These are phyloP conservation scores for Jordanella pulchra DNA, from an alignment of 2,797 vertebrate species.

Conservation along the genomic window DNA sequence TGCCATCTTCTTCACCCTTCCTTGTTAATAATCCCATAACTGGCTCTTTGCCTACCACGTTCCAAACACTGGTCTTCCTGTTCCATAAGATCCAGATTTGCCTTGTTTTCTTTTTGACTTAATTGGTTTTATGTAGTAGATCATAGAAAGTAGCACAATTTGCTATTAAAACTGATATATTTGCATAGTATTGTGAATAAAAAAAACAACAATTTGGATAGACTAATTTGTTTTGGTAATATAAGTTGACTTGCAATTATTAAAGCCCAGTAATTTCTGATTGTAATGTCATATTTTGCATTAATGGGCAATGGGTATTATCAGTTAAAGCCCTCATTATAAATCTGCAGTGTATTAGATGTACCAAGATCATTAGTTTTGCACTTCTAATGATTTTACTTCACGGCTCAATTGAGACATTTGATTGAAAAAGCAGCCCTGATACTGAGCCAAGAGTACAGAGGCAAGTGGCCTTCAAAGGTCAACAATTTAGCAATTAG, in stretches of 20 bases:
- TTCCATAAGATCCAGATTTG: neutral
- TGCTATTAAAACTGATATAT: neutral
- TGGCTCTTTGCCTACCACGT: neutral
- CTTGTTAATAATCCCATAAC: neutral
- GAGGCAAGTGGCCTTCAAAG: constrained; percentile 53
- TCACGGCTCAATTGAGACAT: constrained; percentile 34
- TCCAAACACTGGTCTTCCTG: neutral
- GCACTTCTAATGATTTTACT: constrained; percentile 11
- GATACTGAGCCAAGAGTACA: constrained; percentile 23
- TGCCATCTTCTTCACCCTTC: neutral
- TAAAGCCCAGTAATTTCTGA: neutral
- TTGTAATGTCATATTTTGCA: neutral
- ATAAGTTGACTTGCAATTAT: neutral
- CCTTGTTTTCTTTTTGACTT: neutral
- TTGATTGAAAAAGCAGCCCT: constrained; percentile 31
- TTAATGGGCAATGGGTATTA: neutral
- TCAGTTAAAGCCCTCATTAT: neutral
- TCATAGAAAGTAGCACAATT: no score
- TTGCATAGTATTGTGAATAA: neutral
- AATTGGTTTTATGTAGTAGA: no score
- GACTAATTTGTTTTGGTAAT: neutral
- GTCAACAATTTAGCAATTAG: constrained; percentile 58
- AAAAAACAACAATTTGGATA: neutral
- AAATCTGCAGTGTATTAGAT: constrained; percentile 3
- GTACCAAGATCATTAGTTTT: constrained; percentile 10